Evolutionary conservation across 30 jellyfish, hydroid and myxozoan species (phyloP).

Genomic region (Pelagia noctiluca): DNA sequence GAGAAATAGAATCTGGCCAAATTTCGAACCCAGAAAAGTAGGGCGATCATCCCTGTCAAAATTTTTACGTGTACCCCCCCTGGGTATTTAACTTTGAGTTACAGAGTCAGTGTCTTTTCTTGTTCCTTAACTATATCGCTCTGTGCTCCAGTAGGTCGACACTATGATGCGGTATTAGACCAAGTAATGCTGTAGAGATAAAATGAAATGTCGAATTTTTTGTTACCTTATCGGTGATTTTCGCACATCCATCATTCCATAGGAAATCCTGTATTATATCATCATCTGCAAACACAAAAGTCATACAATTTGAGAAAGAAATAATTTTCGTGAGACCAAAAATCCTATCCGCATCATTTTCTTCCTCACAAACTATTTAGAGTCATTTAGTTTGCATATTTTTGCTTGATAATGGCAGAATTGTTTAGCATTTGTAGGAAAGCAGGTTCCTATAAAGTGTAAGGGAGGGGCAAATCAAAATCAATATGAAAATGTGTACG

Average conservation of each 20-base stretch:
- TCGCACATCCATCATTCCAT: slow-evolving; percentile 83
- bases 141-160: neutral
- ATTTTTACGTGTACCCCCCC: too few relatives aligned
- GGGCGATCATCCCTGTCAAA: too few relatives aligned
- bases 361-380: neutral
- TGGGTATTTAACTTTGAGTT: too few relatives aligned
- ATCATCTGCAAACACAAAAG: slow-evolving; percentile 51
- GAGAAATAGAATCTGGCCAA: too few relatives aligned
- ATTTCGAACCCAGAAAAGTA: too few relatives aligned
- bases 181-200: too few relatives aligned
- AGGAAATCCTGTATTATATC: slow-evolving; percentile 83
- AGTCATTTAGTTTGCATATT: neutral
- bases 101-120: neutral
- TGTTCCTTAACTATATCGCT: too few relatives aligned
- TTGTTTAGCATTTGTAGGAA: too few relatives aligned
- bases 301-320: neutral
- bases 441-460: too few relatives aligned
- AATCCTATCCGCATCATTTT: neutral
- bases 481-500: too few relatives aligned
- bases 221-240: slow-evolving; percentile 70
- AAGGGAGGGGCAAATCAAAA: too few relatives aligned
- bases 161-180: neutral
- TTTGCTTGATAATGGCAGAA: too few relatives aligned
- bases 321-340: neutral
- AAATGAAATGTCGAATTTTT: neutral